Base-by-base conservation (phyloP, 2,888 invertebrate species). In the Microctonus hyperodae region DNA sequence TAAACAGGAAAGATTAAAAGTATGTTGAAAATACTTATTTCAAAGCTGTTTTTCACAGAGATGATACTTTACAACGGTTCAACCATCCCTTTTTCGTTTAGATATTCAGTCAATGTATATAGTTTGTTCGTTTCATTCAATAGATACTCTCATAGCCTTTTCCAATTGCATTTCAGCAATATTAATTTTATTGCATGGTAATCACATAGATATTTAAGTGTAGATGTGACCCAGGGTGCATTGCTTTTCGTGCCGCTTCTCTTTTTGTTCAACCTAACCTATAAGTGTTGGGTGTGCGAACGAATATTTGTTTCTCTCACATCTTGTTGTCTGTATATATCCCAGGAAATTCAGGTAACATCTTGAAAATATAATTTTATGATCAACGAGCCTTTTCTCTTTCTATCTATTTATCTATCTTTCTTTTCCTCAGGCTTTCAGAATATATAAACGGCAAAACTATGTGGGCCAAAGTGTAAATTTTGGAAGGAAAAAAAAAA, bases 141-240 rank as follows among this genome's bases (percentile, higher is more conserved):
- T n/a, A n/a, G n/a, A 37, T 33, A 35, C 63, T 40, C 50, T n/a
- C 51, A 58, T 69, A 69, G 73, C 73, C 75, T 72, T 78, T 75
- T 76, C 68, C 71, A 77, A 75, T 75, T 75, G 72, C 76, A 74
- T 76, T 76, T 76, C 73, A 75, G 78, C 75, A 76, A 74, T 73
- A 73, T 75, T 75, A 64, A 74, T 75, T 79, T 79, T 79, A 78
- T 73, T 71, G 68, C 78, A 70, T 64, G 74, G 74, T 74, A 68
- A 72, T 74, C 73, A 44, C 44, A 16, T 44, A 44, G 16, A 16
- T 16, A 44, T 44, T 44, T 16, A 16, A 16, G 16, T 65, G 68
- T 61, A 61, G 68, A 60, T 61, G 63, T 69, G 53, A 11, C 40
- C 13, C 59, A 37, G 67, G 51, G 28, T 44, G 16, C 16, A n/a